Percentiles rank a stretch among this genome's conserved stretches.
Evolutionary conservation across 1,140 invertebrate genomes (phyloP).

Genomic region (Temnothorax longispinosus): DNA sequence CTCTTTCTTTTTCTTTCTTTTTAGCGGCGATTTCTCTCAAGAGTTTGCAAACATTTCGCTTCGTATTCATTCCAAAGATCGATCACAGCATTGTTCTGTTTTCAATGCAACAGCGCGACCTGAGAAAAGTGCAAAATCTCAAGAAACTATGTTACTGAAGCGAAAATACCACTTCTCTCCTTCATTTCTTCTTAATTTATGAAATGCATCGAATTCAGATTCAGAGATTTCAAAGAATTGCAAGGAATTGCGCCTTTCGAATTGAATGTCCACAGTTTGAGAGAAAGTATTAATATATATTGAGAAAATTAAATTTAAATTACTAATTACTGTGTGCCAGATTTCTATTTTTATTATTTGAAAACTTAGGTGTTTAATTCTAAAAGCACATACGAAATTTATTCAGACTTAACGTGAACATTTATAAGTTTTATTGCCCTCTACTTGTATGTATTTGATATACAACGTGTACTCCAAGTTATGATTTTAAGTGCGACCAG

Average conservation of each 20-base stretch:
- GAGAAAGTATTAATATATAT: not conserved
- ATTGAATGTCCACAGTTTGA: not conserved
- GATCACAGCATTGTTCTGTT: slow-evolving; percentile 41
- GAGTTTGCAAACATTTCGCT: slow-evolving; percentile 30
- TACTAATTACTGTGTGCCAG: not conserved
- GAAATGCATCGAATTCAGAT: not conserved
- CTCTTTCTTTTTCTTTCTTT: not conserved
- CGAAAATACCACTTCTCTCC: not conserved
- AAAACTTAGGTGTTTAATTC: not conserved
- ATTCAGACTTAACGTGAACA: not conserved
- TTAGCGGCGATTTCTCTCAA: slow-evolving; percentile 19
- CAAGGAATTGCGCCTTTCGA: not conserved
- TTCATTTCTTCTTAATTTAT: not conserved
- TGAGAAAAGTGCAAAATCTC: not conserved
- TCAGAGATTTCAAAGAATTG: not conserved
- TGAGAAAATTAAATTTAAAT: not conserved
- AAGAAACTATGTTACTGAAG: not conserved
- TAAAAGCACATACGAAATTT: not conserved
- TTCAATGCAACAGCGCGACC: not conserved
- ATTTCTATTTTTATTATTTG: not conserved
- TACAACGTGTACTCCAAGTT: not conserved
- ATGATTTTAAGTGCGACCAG: not conserved
- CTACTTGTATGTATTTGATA: not conserved
- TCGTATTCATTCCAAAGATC: slow-evolving; percentile 37
- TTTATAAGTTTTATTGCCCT: slow-evolving; percentile 1